Evolutionary conservation across 1,140 invertebrate species (phyloP).

Genomic region (Drosophila murphyi): DNA sequence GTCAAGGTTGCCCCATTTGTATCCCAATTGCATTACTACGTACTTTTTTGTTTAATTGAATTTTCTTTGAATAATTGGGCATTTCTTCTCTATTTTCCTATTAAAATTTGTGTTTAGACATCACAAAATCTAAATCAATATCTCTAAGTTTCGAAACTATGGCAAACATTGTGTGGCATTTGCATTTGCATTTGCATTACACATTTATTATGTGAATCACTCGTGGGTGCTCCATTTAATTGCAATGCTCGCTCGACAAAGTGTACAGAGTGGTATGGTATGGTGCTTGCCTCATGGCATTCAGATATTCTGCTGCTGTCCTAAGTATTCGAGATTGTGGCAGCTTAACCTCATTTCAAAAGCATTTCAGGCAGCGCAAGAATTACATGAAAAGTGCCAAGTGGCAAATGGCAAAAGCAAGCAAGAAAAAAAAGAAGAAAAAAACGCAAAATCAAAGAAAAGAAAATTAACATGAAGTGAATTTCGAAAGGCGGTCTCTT

Average conservation of each 20-base stretch:
- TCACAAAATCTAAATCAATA: too few species aligned
- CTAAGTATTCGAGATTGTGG: constrained; percentile 49
- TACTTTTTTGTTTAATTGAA: too few species aligned
- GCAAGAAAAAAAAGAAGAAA: constrained; percentile 34
- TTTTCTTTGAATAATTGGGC: too few species aligned
- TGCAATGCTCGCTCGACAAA: neutral
- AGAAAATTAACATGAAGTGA: constrained; percentile 80
- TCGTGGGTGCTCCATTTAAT: constrained; percentile 7
- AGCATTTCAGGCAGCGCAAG: constrained; percentile 53
- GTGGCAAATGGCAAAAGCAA: constrained; percentile 41
- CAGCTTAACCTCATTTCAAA: constrained; percentile 73
- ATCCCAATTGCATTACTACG: too few species aligned
- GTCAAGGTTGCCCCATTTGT: too few species aligned
- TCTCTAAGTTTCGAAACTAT: too few species aligned
- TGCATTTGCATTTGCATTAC: neutral
- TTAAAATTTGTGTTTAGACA: too few species aligned
- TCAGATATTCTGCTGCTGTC: constrained; percentile 47
- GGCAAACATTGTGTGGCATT: too few species aligned
- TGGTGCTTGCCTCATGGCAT: constrained; percentile 31
- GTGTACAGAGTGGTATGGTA: neutral
- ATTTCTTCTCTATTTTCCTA: neutral
- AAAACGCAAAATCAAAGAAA: constrained; percentile 73
- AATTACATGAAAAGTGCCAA: constrained; percentile 71
- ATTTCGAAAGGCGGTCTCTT: constrained; percentile 60
- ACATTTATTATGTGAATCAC: constrained; percentile 1